Evolutionary conservation across 1,140 invertebrate genomes (phyloP), one percentile per base, ranked within the genome.

Genomic region (Eriocheir sinensis): DNA sequence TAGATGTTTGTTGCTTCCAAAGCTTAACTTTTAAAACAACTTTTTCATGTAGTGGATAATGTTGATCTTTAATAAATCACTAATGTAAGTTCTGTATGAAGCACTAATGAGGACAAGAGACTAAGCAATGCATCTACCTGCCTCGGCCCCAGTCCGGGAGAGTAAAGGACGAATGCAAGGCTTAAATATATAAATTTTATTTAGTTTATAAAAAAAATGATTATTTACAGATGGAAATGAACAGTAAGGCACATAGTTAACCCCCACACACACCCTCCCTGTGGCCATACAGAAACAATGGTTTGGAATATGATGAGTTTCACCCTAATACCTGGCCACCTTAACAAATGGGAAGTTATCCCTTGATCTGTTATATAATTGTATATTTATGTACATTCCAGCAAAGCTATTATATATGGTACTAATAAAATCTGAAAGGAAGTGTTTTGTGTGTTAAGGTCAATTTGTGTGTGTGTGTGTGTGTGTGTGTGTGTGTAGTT

Each of bases 321-420:
- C 27, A 72, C 8, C 21, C 12, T 72, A 27, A 53, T 3, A 17
- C 48, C 21, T 53, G 2, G 21, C 27, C 60, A 72, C 60, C 2
- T 21, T 21, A 9, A 72, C 21, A 72, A 12, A 72, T 72, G 21
- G 9, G 27, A n/a, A n/a, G n/a, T n/a, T n/a, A n/a, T n/a, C n/a
- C n/a, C n/a, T n/a, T n/a, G n/a, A n/a, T n/a, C n/a, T 40, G 3
- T 9, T 90, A 34, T 90, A 72, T 41, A 90, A 72, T 17, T 90
- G 30, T 89, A 89, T 89, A 89, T 89, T 89, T 72, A 90, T 90
- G 53, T 90, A 90, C 44, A 90, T 90, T 90, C 48, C 53, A 90
- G 48, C 36, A 36, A 12, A 72, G 6, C 72, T 53, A 72, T 36
- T n/a, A 30, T 53, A 36, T 86, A 9, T 60, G 89, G 48, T 72